Base-by-base conservation (phyloP, 2,797 vertebrate genomes). In the Distichodus sexfasciatus region DNA sequence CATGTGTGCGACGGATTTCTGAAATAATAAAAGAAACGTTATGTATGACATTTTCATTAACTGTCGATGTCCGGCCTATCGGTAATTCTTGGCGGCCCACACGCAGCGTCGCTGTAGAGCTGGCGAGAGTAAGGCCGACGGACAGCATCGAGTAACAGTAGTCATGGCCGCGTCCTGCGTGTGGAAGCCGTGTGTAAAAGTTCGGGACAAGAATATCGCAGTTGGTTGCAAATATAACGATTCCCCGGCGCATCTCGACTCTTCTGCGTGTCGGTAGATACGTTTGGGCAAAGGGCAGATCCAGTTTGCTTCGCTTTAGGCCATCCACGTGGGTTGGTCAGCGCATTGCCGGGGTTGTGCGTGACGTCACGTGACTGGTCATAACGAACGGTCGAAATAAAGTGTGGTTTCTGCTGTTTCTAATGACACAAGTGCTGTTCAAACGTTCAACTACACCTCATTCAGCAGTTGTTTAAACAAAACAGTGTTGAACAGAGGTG, bases 161-260 rank as follows among this genome's bases (percentile, higher is more conserved):
- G 73, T 1, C 5, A 92, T 92, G 90, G 89, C 85, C 17, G 76
- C 79, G 48, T 65, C 82, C 53, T 90, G 88, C 41, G 76, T 79
- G 6, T 17, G 90, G 1, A 82, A 87, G 69, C 81, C 82, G 21
- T 87, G 89, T 63, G 73, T 38, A 24, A 81, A 90, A 59, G 81
- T 88, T 1, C 77, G 0, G 1, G 82, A 87, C 0, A 59, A 75
- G 1, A 85, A 90, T 10, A 85, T 80, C 74, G 87, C 89, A 0
- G 65, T 83, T 68, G 75, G 92, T 4, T 90, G 91, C 92, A 74
- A 86, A 21, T 64, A 3, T 59, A 6, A 17, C n/a, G n/a, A n/a
- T n/a, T 7, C 9, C 21, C 47, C 44, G 7, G 40, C 35, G 24
- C 6, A 19, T 17, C 4, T 41, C 2, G 9, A 14, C 17, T 26